Percentiles rank a stretch among this genome's conserved stretches.
Evolutionary conservation across 2,113 vertebrate genomes (phyloP).

Genomic region (Willisornis vidua): DNA sequence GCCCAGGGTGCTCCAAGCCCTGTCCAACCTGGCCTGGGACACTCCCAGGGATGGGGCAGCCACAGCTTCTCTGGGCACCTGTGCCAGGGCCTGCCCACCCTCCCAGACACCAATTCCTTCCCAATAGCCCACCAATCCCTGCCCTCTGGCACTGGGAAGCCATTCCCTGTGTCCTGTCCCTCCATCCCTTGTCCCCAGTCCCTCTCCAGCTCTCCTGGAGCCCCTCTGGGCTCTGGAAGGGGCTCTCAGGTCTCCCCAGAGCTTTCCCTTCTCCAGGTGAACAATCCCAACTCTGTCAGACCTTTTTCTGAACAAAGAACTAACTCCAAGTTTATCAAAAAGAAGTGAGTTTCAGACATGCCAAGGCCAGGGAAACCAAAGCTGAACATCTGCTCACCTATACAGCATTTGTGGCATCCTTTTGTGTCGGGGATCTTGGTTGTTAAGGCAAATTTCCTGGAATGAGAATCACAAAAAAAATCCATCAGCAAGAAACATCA

Average conservation of each 20-base stretch:
- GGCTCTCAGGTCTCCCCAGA: neutral
- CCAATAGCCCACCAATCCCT: neutral
- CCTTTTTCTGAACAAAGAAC: neutral
- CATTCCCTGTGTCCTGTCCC: neutral
- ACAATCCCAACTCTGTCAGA: neutral
- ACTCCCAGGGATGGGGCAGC: no score
- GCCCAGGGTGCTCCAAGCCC: no score
- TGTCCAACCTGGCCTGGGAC: no score
- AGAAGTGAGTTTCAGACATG: neutral
- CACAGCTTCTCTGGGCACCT: no score
- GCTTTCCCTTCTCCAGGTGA: neutral
- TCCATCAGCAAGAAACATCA: neutral
- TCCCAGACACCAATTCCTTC: no score
- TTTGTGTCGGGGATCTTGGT: conserved; percentile 99
- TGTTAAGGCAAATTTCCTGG: conserved; percentile 95
- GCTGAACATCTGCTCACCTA: conserved; percentile 81
- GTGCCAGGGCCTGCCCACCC: no score
- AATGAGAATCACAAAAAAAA: conserved; percentile 36
- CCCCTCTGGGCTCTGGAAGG: neutral
- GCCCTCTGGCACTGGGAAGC: neutral
- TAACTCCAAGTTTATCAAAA: neutral
- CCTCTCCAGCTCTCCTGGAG: neutral
- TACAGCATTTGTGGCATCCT: conserved; percentile 99
- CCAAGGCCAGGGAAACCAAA: neutral
- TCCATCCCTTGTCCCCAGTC: neutral